Base-by-base conservation (phyloP, 2,888 invertebrate species). In the Teinopalpus imperialis region DNA sequence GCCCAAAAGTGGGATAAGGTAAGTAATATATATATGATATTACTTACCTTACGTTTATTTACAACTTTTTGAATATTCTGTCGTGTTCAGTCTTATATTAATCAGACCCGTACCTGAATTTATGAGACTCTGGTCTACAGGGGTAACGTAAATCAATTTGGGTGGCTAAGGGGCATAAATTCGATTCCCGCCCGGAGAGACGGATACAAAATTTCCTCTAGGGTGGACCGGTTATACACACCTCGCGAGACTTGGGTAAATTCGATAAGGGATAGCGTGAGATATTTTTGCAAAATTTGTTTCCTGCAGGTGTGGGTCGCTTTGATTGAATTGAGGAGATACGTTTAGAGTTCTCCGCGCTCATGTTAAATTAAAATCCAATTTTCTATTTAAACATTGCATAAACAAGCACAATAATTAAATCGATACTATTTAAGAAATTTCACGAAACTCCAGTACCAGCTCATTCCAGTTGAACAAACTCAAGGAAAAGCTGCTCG, bases 101-200 rank as follows among this genome's bases (percentile, higher is more conserved):
- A 59, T 43, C 41, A 45, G 45, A 43, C 51, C 30, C 32, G 37
- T 27, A 39, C 36, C 52, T 26, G 36, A 32, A 45, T 45, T 45
- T 45, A 45, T 45, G 26, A 34, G 26, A 5, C 18, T 39, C 32
- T 31, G 31, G 27, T 32, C 41, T 39, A 24, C 23, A 65, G 68
- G 74, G 74, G 74, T 71, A 63, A 63, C 62, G 70, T 83, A 85
- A 86, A 85, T 85, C 87, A 85, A 86, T 83, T 87, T 82, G 63
- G 66, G 67, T 68, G 59, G 74, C 71, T 74, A 72, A 67, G 73
- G 79, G 76, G 74, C 74, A 68, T 66, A 83, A 85, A 87, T 81
- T 85, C 74, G 86, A 87, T 85, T 82, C 85, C 71, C 74, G 69
- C 67, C 63, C 60, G 53, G 61, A 69, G 74, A 76, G 74, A 64